Percentiles rank a stretch among this genome's conserved stretches.
phyloP scores from a whole-genome alignment of 2,888 invertebrate species.

The Metallyticus violacea region DNA sequence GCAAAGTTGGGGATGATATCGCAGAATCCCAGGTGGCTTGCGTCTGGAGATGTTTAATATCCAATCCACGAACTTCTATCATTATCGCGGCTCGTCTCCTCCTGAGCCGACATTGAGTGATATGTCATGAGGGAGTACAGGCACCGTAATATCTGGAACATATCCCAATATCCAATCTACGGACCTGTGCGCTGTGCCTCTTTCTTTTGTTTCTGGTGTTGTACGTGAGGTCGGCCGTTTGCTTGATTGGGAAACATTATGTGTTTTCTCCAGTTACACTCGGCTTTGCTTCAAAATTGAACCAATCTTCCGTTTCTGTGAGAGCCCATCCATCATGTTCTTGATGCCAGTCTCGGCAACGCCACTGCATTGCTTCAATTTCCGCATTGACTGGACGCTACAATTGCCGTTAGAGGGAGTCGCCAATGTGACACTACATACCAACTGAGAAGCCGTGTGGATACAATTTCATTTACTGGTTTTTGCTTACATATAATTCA shows the following conservation, averaged over 20 bases:
- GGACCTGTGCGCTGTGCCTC: background rate
- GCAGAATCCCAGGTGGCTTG: slow-evolving; percentile 3
- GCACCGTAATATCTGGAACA: slow-evolving; percentile 12
- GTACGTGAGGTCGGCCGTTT: slow-evolving; percentile 3
- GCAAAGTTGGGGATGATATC: background rate
- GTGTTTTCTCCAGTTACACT: background rate
- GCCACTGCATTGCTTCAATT: background rate
- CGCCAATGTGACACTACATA: too few relatives aligned
- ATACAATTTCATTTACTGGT: too few relatives aligned
- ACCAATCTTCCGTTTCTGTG: background rate
- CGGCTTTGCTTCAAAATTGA: background rate
- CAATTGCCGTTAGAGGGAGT: too few relatives aligned
- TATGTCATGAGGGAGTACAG: slow-evolving; percentile 11
- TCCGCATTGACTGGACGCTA: background rate
- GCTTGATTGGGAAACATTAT: slow-evolving; percentile 8
- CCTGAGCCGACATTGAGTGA: slow-evolving; percentile 16
- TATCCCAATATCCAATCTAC: slow-evolving; percentile 26
- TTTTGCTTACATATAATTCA: too few relatives aligned
- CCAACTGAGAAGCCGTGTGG: too few relatives aligned
- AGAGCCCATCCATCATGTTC: background rate
- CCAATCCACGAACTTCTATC: slow-evolving; percentile 13
- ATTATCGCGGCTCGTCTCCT: background rate
- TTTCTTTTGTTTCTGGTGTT: slow-evolving; percentile 14
- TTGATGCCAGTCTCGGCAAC: too few relatives aligned
- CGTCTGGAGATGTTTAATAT: slow-evolving; percentile 11